Conservation (phyloP, 2,888 invertebrate species). For the Himalopsyche anomala region DNA sequence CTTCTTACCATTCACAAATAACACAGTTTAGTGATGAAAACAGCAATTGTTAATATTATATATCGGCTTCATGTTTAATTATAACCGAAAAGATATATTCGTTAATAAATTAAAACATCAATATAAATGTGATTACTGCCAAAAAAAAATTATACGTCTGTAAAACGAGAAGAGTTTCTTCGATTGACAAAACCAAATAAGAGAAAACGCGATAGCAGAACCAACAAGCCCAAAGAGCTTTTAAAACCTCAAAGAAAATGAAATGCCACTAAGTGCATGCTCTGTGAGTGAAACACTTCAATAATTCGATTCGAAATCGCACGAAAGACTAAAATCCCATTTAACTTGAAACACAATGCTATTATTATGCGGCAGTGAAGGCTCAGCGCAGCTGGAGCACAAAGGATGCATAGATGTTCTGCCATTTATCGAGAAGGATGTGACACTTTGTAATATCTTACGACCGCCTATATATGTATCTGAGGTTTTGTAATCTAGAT, state of each 20-base stretch:
- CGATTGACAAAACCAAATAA: neutral
- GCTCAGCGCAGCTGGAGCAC: neutral
- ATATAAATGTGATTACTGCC: no score
- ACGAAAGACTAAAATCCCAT: neutral
- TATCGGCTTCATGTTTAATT: no score
- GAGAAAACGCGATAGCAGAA: neutral
- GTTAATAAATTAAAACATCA: no score
- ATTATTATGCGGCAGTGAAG: neutral
- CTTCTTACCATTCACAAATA: no score
- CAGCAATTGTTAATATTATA: no score
- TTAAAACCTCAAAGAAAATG: neutral
- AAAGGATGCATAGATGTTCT: neutral
- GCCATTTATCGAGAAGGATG: no score
- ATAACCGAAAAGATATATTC: no score
- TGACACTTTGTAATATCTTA: no score
- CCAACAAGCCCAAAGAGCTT: neutral
- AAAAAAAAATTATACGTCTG: no score
- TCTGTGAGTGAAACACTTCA: neutral
- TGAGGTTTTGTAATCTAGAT: no score
- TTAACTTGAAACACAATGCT: slow-evolving; percentile 14
- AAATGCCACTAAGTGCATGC: slow-evolving; percentile 17
- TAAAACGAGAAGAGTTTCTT: neutral
- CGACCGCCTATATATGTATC: no score
- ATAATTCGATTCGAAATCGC: slow-evolving; percentile 16
- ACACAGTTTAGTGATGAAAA: no score